phyloP scores from a whole-genome alignment of 2,113 vertebrate genomes.

The Daubentonia madagascariensis region DNA sequence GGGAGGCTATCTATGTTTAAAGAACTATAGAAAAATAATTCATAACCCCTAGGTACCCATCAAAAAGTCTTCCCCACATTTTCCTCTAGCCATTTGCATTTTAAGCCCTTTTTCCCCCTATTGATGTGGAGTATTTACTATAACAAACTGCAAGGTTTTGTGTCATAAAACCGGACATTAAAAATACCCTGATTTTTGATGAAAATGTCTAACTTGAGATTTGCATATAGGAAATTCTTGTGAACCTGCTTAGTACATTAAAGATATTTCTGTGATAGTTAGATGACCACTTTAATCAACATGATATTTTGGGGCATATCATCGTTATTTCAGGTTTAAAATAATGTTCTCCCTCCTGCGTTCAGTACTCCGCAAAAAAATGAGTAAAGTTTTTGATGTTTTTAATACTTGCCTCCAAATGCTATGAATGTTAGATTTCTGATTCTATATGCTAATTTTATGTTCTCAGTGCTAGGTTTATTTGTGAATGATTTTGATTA shows the following conservation, averaged over 20 bases:
- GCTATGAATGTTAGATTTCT: neutral
- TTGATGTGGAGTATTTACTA: neutral
- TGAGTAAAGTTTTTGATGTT: neutral
- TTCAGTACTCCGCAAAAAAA: neutral
- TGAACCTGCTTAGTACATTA: neutral
- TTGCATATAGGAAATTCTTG: neutral
- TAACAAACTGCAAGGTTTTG: neutral
- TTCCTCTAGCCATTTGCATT: neutral
- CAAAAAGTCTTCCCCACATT: neutral
- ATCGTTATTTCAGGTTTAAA: neutral
- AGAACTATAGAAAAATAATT: neutral
- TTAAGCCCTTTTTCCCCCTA: neutral
- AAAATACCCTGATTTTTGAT: neutral
- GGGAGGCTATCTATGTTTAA: neutral
- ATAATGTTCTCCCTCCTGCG: neutral
- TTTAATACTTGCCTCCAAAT: neutral
- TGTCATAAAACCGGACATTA: neutral
- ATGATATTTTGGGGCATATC: too few relatives aligned
- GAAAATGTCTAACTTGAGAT: neutral
- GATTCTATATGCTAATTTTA: slow-evolving; percentile 37
- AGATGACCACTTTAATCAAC: neutral
- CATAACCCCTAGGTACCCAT: neutral
- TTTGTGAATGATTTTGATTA: slow-evolving; percentile 31
- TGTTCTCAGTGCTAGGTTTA: neutral
- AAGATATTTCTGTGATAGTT: neutral